Conservation (phyloP, 2,888 invertebrate genomes). For the Aricia artaxerxes region DNA sequence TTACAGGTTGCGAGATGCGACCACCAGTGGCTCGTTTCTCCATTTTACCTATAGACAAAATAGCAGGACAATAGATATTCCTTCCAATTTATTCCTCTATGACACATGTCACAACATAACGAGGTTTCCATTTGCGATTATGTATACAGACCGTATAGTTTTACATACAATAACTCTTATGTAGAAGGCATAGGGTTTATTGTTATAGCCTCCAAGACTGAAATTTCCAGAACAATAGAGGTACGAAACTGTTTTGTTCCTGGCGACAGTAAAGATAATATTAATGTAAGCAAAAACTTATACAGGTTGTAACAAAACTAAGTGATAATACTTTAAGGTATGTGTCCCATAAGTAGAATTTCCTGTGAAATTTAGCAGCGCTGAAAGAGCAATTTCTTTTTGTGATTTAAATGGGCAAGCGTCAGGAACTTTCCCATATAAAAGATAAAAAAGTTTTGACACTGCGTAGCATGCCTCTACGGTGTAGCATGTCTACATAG, state of each 20-base stretch:
- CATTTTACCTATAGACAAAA: background rate
- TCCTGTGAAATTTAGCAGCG: too few species aligned
- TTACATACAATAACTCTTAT: background rate
- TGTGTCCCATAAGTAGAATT: too few species aligned
- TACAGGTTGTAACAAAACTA: too few species aligned
- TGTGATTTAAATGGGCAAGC: too few species aligned
- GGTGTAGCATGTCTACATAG: background rate
- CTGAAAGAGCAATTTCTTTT: too few species aligned
- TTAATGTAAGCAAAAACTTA: background rate
- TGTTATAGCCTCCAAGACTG: background rate
- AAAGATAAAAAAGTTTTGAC: too few species aligned
- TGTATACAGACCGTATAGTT: background rate
- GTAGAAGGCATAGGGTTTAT: background rate
- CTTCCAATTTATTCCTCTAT: conserved; percentile 1
- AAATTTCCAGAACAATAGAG: background rate
- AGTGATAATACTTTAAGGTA: too few species aligned
- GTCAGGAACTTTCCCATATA: too few species aligned
- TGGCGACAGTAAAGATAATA: background rate
- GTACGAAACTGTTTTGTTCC: background rate
- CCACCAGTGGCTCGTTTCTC: background rate
- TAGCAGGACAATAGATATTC: background rate
- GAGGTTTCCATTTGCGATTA: background rate
- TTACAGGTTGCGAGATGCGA: too few species aligned
- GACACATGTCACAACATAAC: conserved; percentile 17
- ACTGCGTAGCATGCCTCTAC: background rate